Evolutionary conservation across 2,888 invertebrate genomes (phyloP).

Genomic region (Abscondita cerata): DNA sequence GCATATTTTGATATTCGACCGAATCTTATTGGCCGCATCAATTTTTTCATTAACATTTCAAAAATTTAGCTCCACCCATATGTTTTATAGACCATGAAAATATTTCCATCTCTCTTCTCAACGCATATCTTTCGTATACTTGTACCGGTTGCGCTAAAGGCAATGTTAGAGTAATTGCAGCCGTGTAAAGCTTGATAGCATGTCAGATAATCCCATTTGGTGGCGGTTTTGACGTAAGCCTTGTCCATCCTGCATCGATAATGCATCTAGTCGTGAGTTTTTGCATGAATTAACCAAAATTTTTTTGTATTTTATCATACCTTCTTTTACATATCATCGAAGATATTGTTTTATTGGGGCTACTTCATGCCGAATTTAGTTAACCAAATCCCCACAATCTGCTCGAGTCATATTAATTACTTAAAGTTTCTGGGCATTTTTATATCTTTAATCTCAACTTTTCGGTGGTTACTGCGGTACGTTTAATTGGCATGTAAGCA

Average conservation of each 20-base stretch:
- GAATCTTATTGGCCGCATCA: conserved; percentile 52
- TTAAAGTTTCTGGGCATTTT: conserved; percentile 36
- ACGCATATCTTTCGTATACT: conserved; percentile 29
- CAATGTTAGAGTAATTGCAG: conserved; percentile 55
- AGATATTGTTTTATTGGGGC: conserved; percentile 29
- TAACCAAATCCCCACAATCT: conserved; percentile 29
- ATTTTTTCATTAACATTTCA: conserved; percentile 49
- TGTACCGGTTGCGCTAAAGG: conserved; percentile 46
- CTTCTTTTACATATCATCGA: conserved; percentile 29
- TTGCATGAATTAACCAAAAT: conserved; percentile 46
- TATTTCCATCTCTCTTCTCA: conserved; percentile 34
- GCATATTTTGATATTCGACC: conserved; percentile 54
- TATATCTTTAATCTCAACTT: conserved; percentile 31
- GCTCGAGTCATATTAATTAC: conserved; percentile 39
- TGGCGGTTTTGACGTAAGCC: conserved; percentile 44
- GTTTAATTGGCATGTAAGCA: conserved; percentile 25
- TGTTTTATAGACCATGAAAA: conserved; percentile 48
- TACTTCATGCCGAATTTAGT: conserved; percentile 33
- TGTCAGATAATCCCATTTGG: conserved; percentile 53
- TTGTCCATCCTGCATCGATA: conserved; percentile 43
- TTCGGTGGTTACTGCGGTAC: conserved; percentile 25
- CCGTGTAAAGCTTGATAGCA: conserved; percentile 52
- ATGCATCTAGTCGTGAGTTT: conserved; percentile 40
- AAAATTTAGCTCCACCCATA: conserved; percentile 48
- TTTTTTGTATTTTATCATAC: conserved; percentile 29